Evolutionary conservation across 2,888 invertebrate genomes (phyloP), one percentile per base, ranked within the genome.

Genomic region (Perdita meconis): DNA sequence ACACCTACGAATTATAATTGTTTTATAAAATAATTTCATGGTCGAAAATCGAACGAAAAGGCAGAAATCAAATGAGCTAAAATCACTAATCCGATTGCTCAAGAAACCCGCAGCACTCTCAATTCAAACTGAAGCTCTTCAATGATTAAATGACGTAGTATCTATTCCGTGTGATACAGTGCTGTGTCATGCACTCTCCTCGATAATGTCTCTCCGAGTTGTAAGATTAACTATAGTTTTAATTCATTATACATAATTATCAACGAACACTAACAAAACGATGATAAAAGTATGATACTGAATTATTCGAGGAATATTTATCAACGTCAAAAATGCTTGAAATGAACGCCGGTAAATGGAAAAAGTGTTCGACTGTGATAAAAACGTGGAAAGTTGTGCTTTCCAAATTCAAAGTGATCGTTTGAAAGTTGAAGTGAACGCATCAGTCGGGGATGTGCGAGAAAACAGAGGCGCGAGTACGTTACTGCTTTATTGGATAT

Each of bases 401-500:
- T 3, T n/a, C 10, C 10, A 26, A 8, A 12, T n/a, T 6, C 40
- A 0, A n/a, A 51, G 16, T 53, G 6, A 42, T 36, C 2, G 26
- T 6, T 42, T 12, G 16, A 51, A 12, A 5, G 2, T 26, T 36
- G 12, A 40, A 51, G 1, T 51, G 51, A 38, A 19, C 2, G 10
- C 8, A 40, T 12, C 30, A 38, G 4, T 44, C 10, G 6, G 13
- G 36, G 0, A 12, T 19, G n/a, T 22, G 8, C 2, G 13, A 53
- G 57, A 71, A 57, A 63, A 36, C 6, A 2, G 19, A 50, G 6
- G 30, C 19, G 42, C 13, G 24, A n/a, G 30, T 72, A 78, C 84
- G 72, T 53, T 63, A 78, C 79, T 87, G 85, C 6, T 55, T 66
- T 26, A 42, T 24, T 53, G 57, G 55, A 22, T 80, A 74, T 74